phyloP scores from a whole-genome alignment of 1,140 invertebrate species.

The Papilio dardanus region DNA sequence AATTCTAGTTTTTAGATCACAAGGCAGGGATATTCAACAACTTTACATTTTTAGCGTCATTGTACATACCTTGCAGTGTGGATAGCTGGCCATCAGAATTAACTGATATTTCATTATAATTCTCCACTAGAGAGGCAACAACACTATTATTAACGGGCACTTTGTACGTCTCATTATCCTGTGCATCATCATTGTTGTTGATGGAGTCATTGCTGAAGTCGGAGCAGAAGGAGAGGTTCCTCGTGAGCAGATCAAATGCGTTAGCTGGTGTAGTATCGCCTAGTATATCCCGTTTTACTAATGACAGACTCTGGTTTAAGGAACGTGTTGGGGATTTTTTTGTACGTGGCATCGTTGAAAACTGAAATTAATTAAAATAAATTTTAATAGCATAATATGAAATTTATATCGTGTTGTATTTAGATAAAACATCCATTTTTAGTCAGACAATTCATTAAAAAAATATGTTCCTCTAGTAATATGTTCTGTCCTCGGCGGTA shows the following conservation, averaged over 20 bases:
- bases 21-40: no score
- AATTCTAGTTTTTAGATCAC: no score
- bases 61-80: slow-evolving; percentile 77
- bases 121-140: slow-evolving; percentile 66
- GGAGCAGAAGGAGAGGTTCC: slow-evolving; percentile 78
- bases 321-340: slow-evolving; percentile 77
- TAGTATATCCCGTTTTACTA: slow-evolving; percentile 75
- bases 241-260: slow-evolving; percentile 76
- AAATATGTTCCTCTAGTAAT: no score
- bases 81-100: slow-evolving; percentile 76
- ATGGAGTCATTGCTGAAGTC: slow-evolving; percentile 76
- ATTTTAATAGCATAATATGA: slow-evolving; percentile 13
- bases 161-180: slow-evolving; percentile 81
- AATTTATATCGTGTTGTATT: no score
- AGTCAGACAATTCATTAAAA: no score
- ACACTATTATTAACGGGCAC: slow-evolving; percentile 82
- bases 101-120: slow-evolving; percentile 80
- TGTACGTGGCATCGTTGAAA: slow-evolving; percentile 84
- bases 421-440: no score
- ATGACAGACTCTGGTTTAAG: slow-evolving; percentile 68
- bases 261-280: slow-evolving; percentile 62
- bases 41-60: no score
- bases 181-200: slow-evolving; percentile 67
- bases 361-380: slow-evolving; percentile 65
- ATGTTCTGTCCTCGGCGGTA: no score